phyloP scores from a whole-genome alignment of 30 jellyfish, hydroid and myxozoan genomes.

The Sanderia malayensis region DNA sequence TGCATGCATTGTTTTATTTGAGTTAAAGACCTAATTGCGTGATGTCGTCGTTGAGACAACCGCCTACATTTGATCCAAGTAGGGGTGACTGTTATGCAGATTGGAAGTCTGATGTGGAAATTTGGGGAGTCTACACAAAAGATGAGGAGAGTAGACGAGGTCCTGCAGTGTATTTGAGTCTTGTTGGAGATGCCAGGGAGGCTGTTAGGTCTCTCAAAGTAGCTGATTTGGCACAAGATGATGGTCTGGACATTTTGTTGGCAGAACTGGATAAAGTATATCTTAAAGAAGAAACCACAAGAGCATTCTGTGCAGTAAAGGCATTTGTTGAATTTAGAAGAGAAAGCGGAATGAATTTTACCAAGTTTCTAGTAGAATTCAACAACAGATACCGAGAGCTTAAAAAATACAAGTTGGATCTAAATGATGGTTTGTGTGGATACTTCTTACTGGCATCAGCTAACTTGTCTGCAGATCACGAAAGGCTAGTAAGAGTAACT shows the following conservation, averaged over 20 bases:
- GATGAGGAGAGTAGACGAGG: constrained; percentile 3
- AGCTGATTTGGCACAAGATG: not conserved
- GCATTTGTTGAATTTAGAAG: not conserved
- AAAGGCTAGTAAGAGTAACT: not conserved
- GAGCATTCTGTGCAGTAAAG: not conserved
- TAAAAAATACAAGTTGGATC: not conserved
- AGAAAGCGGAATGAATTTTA: not conserved
- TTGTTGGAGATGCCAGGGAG: constrained; percentile 6
- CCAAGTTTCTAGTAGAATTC: not conserved
- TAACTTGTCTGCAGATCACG: not conserved
- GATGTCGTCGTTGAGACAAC: not conserved
- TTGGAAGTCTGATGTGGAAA: constrained; percentile 4
- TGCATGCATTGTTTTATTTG: no score
- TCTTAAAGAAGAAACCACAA: constrained; percentile 1
- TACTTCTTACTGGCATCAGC: not conserved
- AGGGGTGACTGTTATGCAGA: not conserved
- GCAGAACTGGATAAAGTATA: not conserved
- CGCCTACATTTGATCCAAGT: constrained; percentile 1
- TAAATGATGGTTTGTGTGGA: not conserved
- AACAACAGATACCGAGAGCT: not conserved
- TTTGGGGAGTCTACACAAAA: constrained; percentile 3
- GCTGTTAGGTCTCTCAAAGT: constrained; percentile 5
- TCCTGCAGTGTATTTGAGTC: constrained; percentile 1
- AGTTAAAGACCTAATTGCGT: no score
- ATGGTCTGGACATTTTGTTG: not conserved